Conservation (phyloP, 2,113 vertebrate species). For the Mormyrus lacerda region DNA sequence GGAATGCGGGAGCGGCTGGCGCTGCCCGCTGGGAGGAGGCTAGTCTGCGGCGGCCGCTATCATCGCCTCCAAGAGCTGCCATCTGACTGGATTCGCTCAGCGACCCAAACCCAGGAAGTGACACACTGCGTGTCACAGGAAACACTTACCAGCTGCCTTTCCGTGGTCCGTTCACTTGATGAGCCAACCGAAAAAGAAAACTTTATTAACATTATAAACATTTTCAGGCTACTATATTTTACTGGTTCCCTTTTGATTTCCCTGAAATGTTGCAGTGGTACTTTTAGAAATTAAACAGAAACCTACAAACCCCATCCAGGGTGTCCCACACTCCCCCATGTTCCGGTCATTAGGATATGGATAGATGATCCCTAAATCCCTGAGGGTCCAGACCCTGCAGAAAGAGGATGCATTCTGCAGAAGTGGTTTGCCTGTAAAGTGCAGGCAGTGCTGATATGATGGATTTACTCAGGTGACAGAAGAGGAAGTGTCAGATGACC, state of each 20-base stretch:
- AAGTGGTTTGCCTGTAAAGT: neutral
- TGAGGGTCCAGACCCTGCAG: neutral
- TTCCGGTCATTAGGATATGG: neutral
- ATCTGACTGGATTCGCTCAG: constrained; percentile 3
- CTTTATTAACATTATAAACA: neutral
- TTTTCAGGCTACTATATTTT: neutral
- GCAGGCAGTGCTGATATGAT: neutral
- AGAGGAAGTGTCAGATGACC: neutral
- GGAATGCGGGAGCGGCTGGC: constrained; percentile 36
- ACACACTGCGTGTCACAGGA: neutral
- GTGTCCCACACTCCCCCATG: neutral
- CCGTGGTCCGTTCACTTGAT: neutral
- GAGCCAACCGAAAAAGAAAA: neutral
- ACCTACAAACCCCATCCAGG: neutral
- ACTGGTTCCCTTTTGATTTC: neutral
- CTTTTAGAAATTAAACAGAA: neutral
- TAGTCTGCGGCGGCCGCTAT: constrained; percentile 19
- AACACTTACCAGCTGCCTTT: neutral
- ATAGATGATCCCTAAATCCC: neutral
- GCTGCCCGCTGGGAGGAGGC: constrained; percentile 28
- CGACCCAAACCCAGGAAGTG: constrained; percentile 8
- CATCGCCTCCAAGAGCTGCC: constrained; percentile 7
- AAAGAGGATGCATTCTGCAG: neutral
- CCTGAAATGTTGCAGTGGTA: neutral
- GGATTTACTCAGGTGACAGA: neutral